Conservation (phyloP, 2,797 vertebrate genomes). For the Gymnocypris eckloni region DNA sequence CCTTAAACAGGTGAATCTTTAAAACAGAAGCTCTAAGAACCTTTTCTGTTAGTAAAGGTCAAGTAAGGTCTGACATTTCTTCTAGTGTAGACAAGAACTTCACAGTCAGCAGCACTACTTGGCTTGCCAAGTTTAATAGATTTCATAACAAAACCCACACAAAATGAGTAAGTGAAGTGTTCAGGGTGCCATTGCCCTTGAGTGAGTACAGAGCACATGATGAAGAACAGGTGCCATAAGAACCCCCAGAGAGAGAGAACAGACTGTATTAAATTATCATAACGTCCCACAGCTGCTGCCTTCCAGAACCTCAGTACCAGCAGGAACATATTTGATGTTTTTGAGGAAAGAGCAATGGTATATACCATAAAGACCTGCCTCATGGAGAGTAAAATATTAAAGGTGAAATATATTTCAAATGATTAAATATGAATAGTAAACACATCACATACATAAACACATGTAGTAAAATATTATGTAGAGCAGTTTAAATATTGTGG, state of each 20-base stretch:
- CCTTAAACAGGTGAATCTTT: background rate
- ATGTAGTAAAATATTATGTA: background rate
- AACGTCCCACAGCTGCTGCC: constrained; percentile 21
- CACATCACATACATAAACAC: background rate
- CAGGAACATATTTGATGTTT: background rate
- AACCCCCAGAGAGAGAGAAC: constrained; percentile 23
- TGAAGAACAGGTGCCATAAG: constrained; percentile 36
- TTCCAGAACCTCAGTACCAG: constrained; percentile 17
- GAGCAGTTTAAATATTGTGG: background rate
- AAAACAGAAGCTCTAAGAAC: background rate
- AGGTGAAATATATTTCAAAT: background rate
- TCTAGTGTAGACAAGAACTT: background rate
- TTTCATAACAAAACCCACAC: constrained; percentile 32
- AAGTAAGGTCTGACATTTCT: background rate
- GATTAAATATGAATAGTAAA: background rate
- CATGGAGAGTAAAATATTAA: background rate
- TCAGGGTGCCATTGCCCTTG: constrained; percentile 16
- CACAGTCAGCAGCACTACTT: background rate
- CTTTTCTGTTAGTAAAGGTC: background rate
- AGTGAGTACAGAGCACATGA: constrained; percentile 35
- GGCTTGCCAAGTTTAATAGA: background rate
- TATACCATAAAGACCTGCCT: background rate
- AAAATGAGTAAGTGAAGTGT: constrained; percentile 22
- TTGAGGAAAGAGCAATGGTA: background rate
- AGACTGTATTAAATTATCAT: constrained; percentile 31